Percentiles rank a stretch among this genome's conserved stretches.
Evolutionary conservation across 2,888 invertebrate genomes (phyloP).

Genomic region (Rugalucina vietnamica): DNA sequence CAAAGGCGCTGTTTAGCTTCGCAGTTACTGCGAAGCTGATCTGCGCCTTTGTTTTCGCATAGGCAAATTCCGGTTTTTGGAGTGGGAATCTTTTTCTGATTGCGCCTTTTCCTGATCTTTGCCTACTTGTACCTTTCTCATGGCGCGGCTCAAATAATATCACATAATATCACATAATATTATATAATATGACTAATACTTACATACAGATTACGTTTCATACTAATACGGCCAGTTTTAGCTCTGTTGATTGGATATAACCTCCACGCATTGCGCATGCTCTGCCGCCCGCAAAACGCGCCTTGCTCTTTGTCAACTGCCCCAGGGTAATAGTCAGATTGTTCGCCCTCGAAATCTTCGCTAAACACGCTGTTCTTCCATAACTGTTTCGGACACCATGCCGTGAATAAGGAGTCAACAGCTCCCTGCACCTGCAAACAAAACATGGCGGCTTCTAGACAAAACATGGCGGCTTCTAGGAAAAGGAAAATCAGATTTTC

Average conservation of each 20-base stretch:
- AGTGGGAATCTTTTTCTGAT: not conserved
- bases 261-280: not conserved
- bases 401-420: conserved; percentile 25
- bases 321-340: not conserved
- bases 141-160: not conserved
- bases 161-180: not conserved
- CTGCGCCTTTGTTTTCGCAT: no score
- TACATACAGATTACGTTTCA: not conserved
- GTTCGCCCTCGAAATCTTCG: conserved; percentile 23
- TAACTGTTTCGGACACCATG: conserved; percentile 33
- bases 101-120: not conserved
- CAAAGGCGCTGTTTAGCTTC: no score
- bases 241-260: not conserved
- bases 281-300: conserved; percentile 40
- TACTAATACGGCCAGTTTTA: not conserved
- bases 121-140: not conserved
- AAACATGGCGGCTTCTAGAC: no score
- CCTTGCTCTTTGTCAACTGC: conserved; percentile 1
- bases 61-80: no score
- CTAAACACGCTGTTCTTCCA: not conserved
- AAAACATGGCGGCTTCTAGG: no score
- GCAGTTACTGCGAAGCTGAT: no score
- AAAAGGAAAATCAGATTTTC: not conserved
- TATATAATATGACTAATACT: not conserved
- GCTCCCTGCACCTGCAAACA: not conserved